Evolutionary conservation across 30 jellyfish, hydroid and myxozoan genomes (phyloP).

Genomic region (Phacellophora camtschatica): DNA sequence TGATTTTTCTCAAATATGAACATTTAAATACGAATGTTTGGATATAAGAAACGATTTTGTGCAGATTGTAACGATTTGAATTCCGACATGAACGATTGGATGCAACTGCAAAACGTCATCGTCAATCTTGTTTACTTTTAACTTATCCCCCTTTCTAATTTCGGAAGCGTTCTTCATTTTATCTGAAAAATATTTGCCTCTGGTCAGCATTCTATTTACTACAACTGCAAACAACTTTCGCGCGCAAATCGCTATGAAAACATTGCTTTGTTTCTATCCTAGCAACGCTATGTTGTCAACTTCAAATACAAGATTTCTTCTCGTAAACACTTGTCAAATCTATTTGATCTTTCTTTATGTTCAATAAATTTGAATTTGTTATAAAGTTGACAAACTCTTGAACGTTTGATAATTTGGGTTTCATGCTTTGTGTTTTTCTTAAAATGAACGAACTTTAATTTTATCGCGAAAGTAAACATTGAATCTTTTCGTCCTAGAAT

Average conservation of each 20-base stretch:
- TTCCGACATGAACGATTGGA: too few relatives aligned
- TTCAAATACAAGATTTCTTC: not conserved
- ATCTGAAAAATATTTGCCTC: not conserved
- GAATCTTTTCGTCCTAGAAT: not conserved
- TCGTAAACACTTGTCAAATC: not conserved
- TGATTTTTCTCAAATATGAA: too few relatives aligned
- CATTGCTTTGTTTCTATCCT: not conserved
- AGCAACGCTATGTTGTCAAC: conserved; percentile 19
- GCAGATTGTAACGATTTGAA: too few relatives aligned
- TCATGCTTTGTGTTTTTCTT: not conserved
- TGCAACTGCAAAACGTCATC: too few relatives aligned
- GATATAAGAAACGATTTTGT: too few relatives aligned
- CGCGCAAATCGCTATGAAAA: conserved; percentile 42
- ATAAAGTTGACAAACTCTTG: not conserved
- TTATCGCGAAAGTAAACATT: not conserved
- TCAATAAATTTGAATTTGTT: not conserved
- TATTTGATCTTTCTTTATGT: not conserved
- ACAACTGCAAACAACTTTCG: conserved; percentile 34
- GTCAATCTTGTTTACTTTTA: not conserved
- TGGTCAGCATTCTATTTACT: not conserved
- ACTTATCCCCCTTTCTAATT: not conserved
- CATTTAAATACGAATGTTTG: too few relatives aligned
- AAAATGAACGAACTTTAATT: not conserved
- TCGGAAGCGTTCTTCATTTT: conserved; percentile 5
- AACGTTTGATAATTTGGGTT: not conserved